phyloP scores from a whole-genome alignment of 2,113 vertebrate genomes.

The Pachypanchax playfairii region DNA sequence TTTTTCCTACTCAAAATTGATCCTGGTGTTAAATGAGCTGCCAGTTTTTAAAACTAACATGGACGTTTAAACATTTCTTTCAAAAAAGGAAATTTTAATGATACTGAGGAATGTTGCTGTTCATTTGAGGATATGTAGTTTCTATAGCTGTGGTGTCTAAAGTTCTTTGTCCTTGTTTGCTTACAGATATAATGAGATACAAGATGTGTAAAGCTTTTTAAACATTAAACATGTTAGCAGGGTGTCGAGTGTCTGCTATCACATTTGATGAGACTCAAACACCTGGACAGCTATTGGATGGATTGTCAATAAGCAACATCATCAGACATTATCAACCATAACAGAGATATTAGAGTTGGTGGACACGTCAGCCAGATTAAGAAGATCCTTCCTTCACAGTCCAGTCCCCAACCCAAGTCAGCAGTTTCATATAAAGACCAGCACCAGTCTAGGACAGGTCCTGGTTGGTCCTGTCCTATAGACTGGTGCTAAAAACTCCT shows the following conservation, averaged over 20 bases:
- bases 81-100: conserved; percentile 4
- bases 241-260: no score
- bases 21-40: conserved; percentile 9
- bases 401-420: no score
- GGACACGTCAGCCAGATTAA: no score
- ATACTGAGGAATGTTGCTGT: background rate
- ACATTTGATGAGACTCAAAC: background rate
- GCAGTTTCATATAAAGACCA: no score
- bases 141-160: background rate
- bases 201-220: background rate
- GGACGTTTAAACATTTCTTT: conserved; percentile 11
- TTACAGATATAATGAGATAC: background rate
- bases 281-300: background rate
- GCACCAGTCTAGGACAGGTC: no score
- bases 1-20: conserved; percentile 19
- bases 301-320: background rate
- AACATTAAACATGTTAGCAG: background rate
- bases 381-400: no score
- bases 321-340: background rate
- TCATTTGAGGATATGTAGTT: background rate
- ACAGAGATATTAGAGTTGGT: no score
- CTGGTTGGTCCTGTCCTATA: no score
- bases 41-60: background rate
- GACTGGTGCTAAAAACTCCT: no score
- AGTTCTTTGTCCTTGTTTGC: background rate